A percentile compares a stretch with the other conserved stretches of the same genome.
Conservation (phyloP, 2,113 vertebrate species). For the Antennarius striatus region DNA sequence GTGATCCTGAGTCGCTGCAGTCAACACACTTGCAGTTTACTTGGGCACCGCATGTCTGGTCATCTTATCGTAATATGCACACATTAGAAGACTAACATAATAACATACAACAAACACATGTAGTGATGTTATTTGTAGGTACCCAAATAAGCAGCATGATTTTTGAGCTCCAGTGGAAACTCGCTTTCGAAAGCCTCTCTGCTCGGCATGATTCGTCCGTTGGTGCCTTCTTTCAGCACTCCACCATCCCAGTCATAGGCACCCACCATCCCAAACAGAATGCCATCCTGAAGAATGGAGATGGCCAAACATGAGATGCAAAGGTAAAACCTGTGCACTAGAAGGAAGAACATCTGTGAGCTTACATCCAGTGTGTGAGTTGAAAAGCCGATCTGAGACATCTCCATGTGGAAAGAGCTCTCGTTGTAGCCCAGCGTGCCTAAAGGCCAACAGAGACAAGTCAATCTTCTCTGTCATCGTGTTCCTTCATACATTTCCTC, state of each 20-base stretch:
- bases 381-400: constrained; percentile 97
- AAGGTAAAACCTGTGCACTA: background rate
- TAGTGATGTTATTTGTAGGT: constrained; percentile 16
- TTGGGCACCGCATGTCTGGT: background rate
- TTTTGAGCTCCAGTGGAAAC: constrained; percentile 88
- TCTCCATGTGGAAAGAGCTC: constrained; percentile 95
- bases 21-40: too few species aligned
- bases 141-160: constrained; percentile 94
- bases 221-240: constrained; percentile 83
- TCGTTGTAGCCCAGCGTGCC: constrained; percentile 89
- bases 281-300: constrained; percentile 83
- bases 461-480: constrained; percentile 15
- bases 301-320: background rate
- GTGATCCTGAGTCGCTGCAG: too few species aligned
- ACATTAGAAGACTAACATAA: background rate
- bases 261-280: constrained; percentile 93
- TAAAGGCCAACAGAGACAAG: constrained; percentile 50
- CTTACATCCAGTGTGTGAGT: constrained; percentile 88
- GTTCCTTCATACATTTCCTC: constrained; percentile 39
- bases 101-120: too few species aligned
- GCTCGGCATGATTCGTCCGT: constrained; percentile 76
- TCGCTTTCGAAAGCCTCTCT: constrained; percentile 86
- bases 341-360: constrained; percentile 4
- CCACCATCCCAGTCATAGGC: constrained; percentile 95
- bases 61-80: background rate